Percentiles rank a stretch among this genome's conserved stretches.
phyloP scores from a whole-genome alignment of 2,797 vertebrate species.

The Peromyscus eremicus region DNA sequence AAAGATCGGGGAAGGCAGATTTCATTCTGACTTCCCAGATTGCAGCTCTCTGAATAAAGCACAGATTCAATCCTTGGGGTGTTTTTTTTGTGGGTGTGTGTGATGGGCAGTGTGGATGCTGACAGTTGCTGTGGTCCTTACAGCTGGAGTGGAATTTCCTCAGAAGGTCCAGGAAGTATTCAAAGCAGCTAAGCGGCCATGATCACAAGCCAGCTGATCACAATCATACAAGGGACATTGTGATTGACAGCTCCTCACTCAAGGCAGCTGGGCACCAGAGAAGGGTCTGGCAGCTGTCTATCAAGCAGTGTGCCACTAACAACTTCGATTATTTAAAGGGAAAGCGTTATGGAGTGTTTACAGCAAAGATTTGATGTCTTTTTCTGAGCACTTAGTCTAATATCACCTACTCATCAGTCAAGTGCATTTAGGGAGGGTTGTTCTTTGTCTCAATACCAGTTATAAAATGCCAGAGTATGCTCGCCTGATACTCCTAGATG shows the following conservation, averaged over 20 bases:
- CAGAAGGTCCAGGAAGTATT: neutral
- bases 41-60: slow-evolving; percentile 6
- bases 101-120: neutral
- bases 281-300: neutral
- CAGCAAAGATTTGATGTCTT: neutral
- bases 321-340: neutral
- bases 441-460: neutral
- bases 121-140: neutral
- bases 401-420: neutral
- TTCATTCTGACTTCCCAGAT: neutral
- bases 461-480: neutral
- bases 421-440: neutral
- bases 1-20: neutral
- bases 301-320: neutral
- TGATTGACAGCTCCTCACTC: neutral
- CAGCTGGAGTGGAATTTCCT: neutral
- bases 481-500: neutral
- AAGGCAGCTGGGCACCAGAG: neutral
- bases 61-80: neutral
- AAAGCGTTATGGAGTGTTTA: neutral
- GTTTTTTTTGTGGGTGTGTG: neutral
- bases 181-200: neutral
- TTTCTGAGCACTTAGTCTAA: neutral
- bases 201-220: neutral
- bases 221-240: neutral